phyloP scores from a whole-genome alignment of 2,797 vertebrate species.

The Lithobates pipiens region DNA sequence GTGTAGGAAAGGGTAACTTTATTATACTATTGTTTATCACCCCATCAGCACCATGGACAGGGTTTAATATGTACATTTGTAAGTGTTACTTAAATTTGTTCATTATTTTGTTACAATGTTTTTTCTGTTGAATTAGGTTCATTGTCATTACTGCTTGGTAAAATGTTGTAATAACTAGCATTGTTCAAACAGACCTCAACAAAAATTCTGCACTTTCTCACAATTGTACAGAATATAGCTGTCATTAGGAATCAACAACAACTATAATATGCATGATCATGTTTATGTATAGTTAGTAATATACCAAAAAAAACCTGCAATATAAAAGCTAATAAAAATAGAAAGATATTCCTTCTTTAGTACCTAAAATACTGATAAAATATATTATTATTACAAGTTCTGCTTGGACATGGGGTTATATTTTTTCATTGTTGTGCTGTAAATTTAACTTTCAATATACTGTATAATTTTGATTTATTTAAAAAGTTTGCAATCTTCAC shows the following conservation, averaged over 20 bases:
- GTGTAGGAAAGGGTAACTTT: not conserved
- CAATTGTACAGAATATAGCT: not conserved
- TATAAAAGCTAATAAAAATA: not conserved
- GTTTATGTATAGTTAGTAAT: not conserved
- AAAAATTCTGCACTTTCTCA: not conserved
- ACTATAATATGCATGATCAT: not conserved
- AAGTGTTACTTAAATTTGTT: not conserved
- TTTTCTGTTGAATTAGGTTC: no score
- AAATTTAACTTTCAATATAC: no score
- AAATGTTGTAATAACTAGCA: no score
- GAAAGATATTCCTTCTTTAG: no score
- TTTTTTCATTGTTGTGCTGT: not conserved
- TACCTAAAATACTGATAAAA: no score
- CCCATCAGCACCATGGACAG: conserved; percentile 6
- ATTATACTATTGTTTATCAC: not conserved
- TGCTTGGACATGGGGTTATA: not conserved
- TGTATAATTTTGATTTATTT: no score
- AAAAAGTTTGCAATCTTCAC: no score
- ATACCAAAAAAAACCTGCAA: no score
- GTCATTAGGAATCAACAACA: not conserved
- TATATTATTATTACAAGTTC: no score
- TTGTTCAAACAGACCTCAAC: no score
- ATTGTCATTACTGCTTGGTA: no score
- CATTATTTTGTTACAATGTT: not conserved
- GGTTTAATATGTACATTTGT: not conserved